phyloP scores from a whole-genome alignment of 30 jellyfish, hydroid and myxozoan species.

The Sanderia malayensis region DNA sequence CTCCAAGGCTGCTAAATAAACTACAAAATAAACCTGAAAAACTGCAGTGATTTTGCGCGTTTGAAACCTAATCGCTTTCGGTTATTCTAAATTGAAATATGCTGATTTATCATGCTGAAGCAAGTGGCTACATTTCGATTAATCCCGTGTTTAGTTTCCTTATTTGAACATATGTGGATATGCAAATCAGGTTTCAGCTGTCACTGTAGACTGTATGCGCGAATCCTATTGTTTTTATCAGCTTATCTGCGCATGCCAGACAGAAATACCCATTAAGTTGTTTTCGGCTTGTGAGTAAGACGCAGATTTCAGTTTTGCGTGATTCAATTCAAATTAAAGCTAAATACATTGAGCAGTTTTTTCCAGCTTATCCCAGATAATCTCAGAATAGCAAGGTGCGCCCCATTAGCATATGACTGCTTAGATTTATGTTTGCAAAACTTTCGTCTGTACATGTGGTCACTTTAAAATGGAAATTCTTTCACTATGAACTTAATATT shows the following conservation, averaged over 20 bases:
- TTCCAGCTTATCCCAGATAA: constrained; percentile 38
- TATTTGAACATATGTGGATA: constrained; percentile 33
- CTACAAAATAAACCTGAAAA: constrained; percentile 39
- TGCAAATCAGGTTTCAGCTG: constrained; percentile 28
- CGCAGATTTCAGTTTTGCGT: constrained; percentile 25
- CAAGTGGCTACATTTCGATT: constrained; percentile 43
- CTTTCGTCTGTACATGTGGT: constrained; percentile 48
- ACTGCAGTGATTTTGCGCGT: constrained; percentile 45
- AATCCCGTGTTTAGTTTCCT: constrained; percentile 33
- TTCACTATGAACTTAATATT: background rate
- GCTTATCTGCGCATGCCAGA: constrained; percentile 36
- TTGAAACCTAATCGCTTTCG: constrained; percentile 9
- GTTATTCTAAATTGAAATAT: constrained; percentile 27
- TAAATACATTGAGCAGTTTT: constrained; percentile 46
- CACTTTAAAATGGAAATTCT: background rate
- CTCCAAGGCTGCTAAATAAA: constrained; percentile 32
- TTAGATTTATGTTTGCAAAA: constrained; percentile 35
- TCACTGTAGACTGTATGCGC: constrained; percentile 39
- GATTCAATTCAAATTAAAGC: constrained; percentile 60
- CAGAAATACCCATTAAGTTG: constrained; percentile 62
- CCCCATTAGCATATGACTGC: constrained; percentile 18
- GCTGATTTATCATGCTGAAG: constrained; percentile 48
- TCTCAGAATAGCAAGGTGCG: constrained; percentile 41
- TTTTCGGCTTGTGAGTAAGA: constrained; percentile 71
- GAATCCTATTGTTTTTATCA: constrained; percentile 22